Evolutionary conservation across 2,888 invertebrate genomes (phyloP).

Genomic region (Caenorhabditis drosophilae): DNA sequence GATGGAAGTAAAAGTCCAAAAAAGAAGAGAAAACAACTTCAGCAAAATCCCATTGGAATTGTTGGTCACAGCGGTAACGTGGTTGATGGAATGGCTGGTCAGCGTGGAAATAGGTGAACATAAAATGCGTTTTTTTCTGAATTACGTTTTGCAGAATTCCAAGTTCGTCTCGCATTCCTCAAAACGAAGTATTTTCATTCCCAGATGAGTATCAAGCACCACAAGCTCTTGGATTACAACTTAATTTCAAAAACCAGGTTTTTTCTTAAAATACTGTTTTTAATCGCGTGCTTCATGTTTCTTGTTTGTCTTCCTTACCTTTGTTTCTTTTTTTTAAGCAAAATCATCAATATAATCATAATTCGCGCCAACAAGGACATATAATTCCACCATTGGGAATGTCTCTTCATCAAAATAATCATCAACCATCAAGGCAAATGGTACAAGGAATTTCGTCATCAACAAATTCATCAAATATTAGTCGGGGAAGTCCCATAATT

Average conservation of each 20-base stretch:
- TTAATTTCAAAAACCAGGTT: slow-evolving; percentile 26
- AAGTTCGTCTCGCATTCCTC: slow-evolving; percentile 20
- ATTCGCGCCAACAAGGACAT: slow-evolving; percentile 9
- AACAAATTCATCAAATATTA: not conserved
- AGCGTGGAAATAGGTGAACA: not conserved
- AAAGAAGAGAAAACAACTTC: slow-evolving; percentile 32
- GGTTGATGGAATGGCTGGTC: not conserved
- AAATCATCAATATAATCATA: slow-evolving; percentile 13
- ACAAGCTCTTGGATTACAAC: slow-evolving; percentile 48
- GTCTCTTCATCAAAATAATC: slow-evolving; percentile 34
- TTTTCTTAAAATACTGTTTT: not conserved
- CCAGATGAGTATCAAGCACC: slow-evolving; percentile 62
- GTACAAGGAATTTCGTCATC: slow-evolving; percentile 48
- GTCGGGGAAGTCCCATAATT: slow-evolving; percentile 12
- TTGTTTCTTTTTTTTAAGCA: too few species aligned
- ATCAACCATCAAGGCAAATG: slow-evolving; percentile 9
- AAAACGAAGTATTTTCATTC: slow-evolving; percentile 49
- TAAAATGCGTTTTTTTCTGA: not conserved
- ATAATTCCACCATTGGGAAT: slow-evolving; percentile 39
- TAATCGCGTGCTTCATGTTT: not conserved
- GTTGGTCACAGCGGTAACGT: not conserved
- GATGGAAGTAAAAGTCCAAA: slow-evolving; percentile 52
- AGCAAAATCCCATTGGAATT: slow-evolving; percentile 1
- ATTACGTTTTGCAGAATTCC: slow-evolving; percentile 7
- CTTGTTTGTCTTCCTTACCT: too few species aligned